Percentiles rank a stretch among this genome's conserved stretches.
phyloP scores from a whole-genome alignment of 2,888 invertebrate species.

The Leucozona laternaria region DNA sequence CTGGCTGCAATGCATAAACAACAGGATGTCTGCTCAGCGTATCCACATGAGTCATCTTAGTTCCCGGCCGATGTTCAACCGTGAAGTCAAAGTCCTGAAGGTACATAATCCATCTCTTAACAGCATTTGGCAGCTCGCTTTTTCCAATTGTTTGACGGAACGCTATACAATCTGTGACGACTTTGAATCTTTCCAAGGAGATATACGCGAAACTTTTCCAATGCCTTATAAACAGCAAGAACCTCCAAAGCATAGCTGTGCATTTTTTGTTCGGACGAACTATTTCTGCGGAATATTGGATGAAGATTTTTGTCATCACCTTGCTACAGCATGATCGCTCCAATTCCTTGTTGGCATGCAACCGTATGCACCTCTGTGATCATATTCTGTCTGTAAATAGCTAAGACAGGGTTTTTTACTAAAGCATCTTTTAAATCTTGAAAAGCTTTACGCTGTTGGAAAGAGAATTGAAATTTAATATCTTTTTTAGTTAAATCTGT shows the following conservation, averaged over 20 bases:
- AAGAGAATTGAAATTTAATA: constrained; percentile 11
- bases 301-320: constrained; percentile 32
- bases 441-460: constrained; percentile 23
- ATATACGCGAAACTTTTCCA: constrained; percentile 31
- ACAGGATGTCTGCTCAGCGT: constrained; percentile 25
- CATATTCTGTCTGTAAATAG: constrained; percentile 17
- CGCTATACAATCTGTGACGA: constrained; percentile 32
- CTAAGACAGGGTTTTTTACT: background rate
- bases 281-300: constrained; percentile 32
- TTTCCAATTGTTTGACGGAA: constrained; percentile 35
- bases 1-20: background rate
- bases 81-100: constrained; percentile 35
- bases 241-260: constrained; percentile 40
- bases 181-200: constrained; percentile 43
- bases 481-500: constrained; percentile 26
- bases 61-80: constrained; percentile 31
- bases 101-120: constrained; percentile 34
- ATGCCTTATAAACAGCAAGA: constrained; percentile 33
- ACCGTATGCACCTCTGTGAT: constrained; percentile 32
- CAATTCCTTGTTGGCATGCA: constrained; percentile 32
- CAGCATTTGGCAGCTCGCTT: constrained; percentile 34
- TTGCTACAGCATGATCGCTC: constrained; percentile 28
- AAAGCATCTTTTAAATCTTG: constrained; percentile 5
- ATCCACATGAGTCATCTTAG: constrained; percentile 26
- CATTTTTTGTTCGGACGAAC: constrained; percentile 26